These are phyloP conservation scores for Acleris emargana DNA, from an alignment of 2,888 invertebrate species.

Conservation along the genomic window DNA sequence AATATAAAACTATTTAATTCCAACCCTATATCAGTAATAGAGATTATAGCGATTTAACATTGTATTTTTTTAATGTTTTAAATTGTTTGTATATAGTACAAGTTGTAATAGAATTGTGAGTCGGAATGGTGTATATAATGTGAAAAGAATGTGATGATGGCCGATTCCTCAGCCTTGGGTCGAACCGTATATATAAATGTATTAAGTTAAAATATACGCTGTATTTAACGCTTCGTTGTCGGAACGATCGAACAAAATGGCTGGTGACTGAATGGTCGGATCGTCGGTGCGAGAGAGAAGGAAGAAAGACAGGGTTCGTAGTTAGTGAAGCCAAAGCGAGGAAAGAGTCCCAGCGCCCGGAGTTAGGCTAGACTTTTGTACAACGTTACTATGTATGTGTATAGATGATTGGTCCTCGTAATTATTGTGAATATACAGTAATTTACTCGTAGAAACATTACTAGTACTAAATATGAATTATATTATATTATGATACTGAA, in stretches of 20 bases:
- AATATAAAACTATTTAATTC: constrained; percentile 74
- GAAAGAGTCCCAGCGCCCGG: constrained; percentile 58
- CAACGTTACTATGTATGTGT: constrained; percentile 75
- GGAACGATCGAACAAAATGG: constrained; percentile 72
- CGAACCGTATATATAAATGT: constrained; percentile 55
- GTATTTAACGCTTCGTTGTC: constrained; percentile 77
- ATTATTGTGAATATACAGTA: constrained; percentile 82
- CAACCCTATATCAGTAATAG: constrained; percentile 77
- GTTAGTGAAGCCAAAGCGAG: constrained; percentile 48
- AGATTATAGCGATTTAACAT: constrained; percentile 77
- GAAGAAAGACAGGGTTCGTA: constrained; percentile 52
- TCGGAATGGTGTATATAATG: constrained; percentile 75
- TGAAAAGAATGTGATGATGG: constrained; percentile 62
- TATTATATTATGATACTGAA: constrained; percentile 76
- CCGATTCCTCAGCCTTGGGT: constrained; percentile 55
- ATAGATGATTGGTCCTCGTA: constrained; percentile 75
- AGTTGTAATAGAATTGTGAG: constrained; percentile 76
- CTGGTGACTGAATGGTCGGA: constrained; percentile 52
- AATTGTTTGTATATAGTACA: constrained; percentile 84
- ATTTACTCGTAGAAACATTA: constrained; percentile 72
- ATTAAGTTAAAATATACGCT: constrained; percentile 71
- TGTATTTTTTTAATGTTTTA: constrained; percentile 77
- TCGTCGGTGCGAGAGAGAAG: constrained; percentile 41
- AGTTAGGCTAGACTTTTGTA: constrained; percentile 76
- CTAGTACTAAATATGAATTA: constrained; percentile 75